Conservation (phyloP, 2,797 vertebrate species). For the Hoplostethus mediterraneus region DNA sequence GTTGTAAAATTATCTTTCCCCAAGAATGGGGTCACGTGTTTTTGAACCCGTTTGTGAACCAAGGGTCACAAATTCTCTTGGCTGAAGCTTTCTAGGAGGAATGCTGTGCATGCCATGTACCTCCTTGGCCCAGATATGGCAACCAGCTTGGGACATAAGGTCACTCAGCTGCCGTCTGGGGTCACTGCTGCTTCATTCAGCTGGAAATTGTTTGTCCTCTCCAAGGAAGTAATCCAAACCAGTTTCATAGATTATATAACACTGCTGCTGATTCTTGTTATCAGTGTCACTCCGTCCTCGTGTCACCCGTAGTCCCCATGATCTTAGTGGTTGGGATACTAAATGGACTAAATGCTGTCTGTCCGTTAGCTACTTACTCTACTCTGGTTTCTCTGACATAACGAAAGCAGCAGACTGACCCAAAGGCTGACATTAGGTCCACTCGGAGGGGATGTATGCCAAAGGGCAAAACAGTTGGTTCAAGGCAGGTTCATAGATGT, state of each 20-base stretch:
- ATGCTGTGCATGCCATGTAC: neutral
- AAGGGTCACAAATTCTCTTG: no score
- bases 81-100: neutral
- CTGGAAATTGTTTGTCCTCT: neutral
- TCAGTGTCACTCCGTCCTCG: conserved; percentile 15
- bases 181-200: neutral
- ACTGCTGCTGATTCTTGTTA: neutral
- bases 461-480: no score
- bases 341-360: conserved; percentile 2
- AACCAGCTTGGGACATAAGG: neutral
- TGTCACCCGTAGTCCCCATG: neutral
- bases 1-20: no score
- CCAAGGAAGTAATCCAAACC: neutral
- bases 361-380: neutral
- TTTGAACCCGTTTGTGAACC: no score
- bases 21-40: no score
- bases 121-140: neutral
- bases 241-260: conserved; percentile 7
- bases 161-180: conserved; percentile 7
- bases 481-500: neutral
- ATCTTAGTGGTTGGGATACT: neutral
- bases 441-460: neutral
- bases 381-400: conserved; percentile 38
- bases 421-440: neutral
- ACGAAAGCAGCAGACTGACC: conserved; percentile 1